Percentiles rank a stretch among this genome's conserved stretches.
These are phyloP conservation scores for Upupa epops DNA, from an alignment of 2,113 vertebrate species.

Conservation along the genomic window DNA sequence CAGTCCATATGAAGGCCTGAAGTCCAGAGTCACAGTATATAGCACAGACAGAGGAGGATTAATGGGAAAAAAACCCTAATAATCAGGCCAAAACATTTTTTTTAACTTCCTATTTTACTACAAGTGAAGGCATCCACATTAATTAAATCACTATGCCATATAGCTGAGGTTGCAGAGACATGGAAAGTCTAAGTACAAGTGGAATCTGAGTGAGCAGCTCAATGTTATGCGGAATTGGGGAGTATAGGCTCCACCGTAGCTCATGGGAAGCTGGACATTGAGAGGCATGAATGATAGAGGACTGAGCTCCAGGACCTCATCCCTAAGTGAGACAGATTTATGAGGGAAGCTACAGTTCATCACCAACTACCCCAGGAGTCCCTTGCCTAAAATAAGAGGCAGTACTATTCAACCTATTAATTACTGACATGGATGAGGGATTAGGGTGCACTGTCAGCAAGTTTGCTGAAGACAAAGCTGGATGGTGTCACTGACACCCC, in stretches of 20 bases:
- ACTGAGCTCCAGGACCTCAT: background rate
- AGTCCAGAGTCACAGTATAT: background rate
- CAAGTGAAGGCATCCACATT: background rate
- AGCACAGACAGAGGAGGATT: background rate
- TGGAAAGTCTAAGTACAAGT: background rate
- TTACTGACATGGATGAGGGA: too few species aligned
- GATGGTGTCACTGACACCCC: too few species aligned
- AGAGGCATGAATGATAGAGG: background rate
- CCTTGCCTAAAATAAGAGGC: background rate
- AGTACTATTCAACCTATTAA: too few species aligned
- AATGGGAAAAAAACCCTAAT: background rate
- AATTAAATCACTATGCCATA: background rate
- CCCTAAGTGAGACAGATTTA: background rate
- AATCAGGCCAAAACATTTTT: background rate
- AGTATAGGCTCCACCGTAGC: background rate
- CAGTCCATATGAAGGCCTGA: background rate
- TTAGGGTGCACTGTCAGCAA: too few species aligned
- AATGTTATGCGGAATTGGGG: rapidly evolving
- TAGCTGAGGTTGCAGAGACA: background rate
- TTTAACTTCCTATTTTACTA: background rate
- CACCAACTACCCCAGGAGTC: background rate
- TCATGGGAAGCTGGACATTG: background rate
- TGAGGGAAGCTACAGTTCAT: background rate
- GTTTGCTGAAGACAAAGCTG: too few species aligned
- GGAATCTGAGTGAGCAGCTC: background rate